phyloP scores from a whole-genome alignment of 2,797 vertebrate species.

The Triplophysa yarkandensis region DNA sequence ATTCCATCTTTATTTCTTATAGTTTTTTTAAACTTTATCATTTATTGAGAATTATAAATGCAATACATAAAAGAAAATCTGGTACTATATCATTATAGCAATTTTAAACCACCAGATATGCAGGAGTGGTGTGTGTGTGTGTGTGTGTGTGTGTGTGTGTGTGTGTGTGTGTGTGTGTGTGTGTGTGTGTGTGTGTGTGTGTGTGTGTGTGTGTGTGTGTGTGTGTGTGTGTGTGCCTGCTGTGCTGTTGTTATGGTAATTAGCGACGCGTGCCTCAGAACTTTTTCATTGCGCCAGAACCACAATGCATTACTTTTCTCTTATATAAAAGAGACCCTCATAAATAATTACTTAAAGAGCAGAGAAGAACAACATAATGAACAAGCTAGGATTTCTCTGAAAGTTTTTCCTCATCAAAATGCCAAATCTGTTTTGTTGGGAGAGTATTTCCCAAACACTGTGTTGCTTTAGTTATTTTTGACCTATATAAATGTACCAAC shows the following conservation, averaged over 20 bases:
- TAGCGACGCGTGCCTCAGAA: conserved; percentile 66
- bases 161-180: background rate
- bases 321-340: background rate
- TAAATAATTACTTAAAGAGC: background rate
- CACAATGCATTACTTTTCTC: conserved; percentile 21
- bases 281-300: conserved; percentile 43
- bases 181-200: background rate
- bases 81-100: background rate
- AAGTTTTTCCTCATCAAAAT: no score
- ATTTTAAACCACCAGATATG: background rate
- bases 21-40: background rate
- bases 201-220: background rate
- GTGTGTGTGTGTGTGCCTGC: conserved; percentile 32
- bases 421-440: no score
- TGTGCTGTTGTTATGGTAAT: conserved; percentile 68
- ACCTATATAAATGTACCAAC: background rate
- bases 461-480: background rate
- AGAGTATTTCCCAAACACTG: background rate
- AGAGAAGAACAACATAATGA: background rate
- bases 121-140: background rate
- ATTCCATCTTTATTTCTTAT: background rate
- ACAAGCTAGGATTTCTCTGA: no score
- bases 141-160: background rate
- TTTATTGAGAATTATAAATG: no score
- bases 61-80: background rate